phyloP scores from a whole-genome alignment of 2,888 invertebrate species.

The Acheta domesticus region DNA sequence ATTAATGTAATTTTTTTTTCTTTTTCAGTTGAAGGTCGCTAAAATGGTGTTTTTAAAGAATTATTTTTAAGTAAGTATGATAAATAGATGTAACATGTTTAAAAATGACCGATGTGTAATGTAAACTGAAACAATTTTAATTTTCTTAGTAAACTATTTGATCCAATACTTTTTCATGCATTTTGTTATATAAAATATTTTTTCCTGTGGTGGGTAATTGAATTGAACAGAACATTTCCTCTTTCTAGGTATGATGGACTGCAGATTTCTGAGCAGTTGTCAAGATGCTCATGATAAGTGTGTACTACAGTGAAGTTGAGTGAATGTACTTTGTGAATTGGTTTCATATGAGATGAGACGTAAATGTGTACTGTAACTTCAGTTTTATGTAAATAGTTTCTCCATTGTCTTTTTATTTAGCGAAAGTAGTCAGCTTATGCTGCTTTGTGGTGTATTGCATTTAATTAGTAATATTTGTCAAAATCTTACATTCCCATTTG shows the following conservation, averaged over 20 bases:
- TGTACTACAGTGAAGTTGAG: not conserved
- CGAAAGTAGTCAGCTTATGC: not conserved
- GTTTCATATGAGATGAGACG: not conserved
- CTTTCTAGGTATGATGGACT: too few relatives aligned
- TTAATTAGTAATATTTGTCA: not conserved
- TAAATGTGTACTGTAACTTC: not conserved
- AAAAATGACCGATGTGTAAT: too few relatives aligned
- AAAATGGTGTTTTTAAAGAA: slow-evolving; percentile 1
- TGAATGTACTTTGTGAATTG: not conserved
- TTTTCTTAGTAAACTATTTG: too few relatives aligned
- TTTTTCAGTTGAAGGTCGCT: not conserved
- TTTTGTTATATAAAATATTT: too few relatives aligned
- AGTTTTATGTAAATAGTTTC: not conserved
- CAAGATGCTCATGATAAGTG: not conserved
- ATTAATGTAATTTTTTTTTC: not conserved
- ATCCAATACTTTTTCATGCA: too few relatives aligned
- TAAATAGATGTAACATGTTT: not conserved
- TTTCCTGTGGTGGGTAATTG: too few relatives aligned
- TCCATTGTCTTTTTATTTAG: not conserved
- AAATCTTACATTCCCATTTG: slow-evolving; percentile 18
- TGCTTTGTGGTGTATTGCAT: slow-evolving; percentile 18
- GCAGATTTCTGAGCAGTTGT: too few relatives aligned
- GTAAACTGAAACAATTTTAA: too few relatives aligned
- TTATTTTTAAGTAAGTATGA: not conserved
- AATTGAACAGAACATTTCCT: too few relatives aligned